These are phyloP conservation scores for Gymnogyps californianus DNA, from an alignment of 2,113 vertebrate genomes.

Conservation along the genomic window DNA sequence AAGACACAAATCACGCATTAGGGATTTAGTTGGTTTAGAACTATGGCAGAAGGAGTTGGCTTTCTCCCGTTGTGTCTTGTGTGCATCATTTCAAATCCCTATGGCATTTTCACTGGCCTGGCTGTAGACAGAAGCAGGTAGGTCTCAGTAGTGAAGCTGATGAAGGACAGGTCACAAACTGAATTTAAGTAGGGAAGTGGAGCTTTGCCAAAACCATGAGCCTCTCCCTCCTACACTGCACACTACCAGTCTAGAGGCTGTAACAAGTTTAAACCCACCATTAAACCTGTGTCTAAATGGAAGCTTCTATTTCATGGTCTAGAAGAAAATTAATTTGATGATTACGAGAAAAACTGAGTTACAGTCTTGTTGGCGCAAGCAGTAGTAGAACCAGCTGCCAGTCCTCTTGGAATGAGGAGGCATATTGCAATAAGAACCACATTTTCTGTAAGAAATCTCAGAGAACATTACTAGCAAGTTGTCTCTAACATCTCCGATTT, in stretches of 20 bases:
- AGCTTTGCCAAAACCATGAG: not conserved
- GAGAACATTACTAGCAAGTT: conserved; percentile 1
- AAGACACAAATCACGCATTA: not conserved
- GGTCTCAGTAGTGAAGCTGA: not conserved
- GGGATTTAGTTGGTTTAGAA: not conserved
- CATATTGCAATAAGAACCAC: conserved; percentile 18
- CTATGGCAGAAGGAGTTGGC: not conserved
- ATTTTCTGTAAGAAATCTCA: not conserved
- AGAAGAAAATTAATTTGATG: not conserved
- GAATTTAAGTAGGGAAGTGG: not conserved
- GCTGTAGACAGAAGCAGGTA: not conserved
- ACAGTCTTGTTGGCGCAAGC: not conserved
- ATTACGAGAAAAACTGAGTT: not conserved
- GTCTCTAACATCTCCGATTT: not conserved
- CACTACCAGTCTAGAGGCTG: not conserved
- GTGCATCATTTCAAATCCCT: not conserved
- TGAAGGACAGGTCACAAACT: not conserved
- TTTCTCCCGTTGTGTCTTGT: not conserved
- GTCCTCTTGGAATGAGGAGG: not conserved
- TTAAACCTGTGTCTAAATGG: not conserved
- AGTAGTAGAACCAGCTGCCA: not conserved
- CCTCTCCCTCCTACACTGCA: not conserved
- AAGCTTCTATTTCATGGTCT: not conserved
- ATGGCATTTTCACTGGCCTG: not conserved
- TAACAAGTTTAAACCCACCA: not conserved